Evolutionary conservation across 2,888 invertebrate genomes (phyloP), one percentile per base, ranked within the genome.

Genomic region (Caprella mutica): DNA sequence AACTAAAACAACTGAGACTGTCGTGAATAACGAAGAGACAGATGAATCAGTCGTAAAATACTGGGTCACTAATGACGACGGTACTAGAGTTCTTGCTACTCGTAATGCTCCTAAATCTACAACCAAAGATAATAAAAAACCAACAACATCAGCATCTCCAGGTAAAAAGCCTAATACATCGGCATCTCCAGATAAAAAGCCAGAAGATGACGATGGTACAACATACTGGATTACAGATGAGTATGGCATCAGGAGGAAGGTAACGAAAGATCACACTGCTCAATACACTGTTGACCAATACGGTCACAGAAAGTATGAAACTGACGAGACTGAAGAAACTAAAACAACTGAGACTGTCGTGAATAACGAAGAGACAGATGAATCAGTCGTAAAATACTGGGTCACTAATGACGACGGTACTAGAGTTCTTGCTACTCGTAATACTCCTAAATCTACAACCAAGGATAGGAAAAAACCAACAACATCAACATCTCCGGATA

Each of bases 151-250:
- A n/a, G n/a, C n/a, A n/a, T n/a, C 33, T 33, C 9, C 33, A 8
- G 33, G 14, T 33, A 33, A 33, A 9, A 8, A 33, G 33, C 33
- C 33, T 33, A n/a, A n/a, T n/a, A n/a, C n/a, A n/a, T n/a, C n/a
- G n/a, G n/a, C n/a, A n/a, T n/a, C n/a, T n/a, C 14, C 33, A 8
- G 14, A 14, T 33, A 27, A 24, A 17, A 24, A 12, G 6, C 12
- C 24, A 26, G 44, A 26, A n/a, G n/a, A n/a, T 8, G 44, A 44
- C 14, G 26, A 26, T 8, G 14, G 27, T 6, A 6, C 26, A 24
- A 44, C 44, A 3, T 44, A 44, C 44, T 44, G 44, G 44, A 44
- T 44, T 17, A 44, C 44, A 5, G 44, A 44, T 23, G 44, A 44
- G 14, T 44, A 44, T 14, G 44, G 44, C 12, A 14, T 44, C 17